Evolutionary conservation across 2,797 vertebrate genomes (phyloP).

Genomic region (Cynodonichthys magdalenae): DNA sequence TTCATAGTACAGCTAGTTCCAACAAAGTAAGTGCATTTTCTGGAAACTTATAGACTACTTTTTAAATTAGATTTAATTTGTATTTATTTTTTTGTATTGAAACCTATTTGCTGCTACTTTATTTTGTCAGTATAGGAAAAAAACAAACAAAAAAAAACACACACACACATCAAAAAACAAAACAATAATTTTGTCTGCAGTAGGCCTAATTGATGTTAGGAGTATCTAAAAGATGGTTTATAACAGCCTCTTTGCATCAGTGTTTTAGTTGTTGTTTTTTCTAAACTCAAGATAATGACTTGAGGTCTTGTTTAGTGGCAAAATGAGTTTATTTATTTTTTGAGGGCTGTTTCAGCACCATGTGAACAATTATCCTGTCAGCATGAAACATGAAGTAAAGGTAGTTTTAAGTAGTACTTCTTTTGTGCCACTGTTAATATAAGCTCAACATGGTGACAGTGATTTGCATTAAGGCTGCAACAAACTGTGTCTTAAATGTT

Average conservation of each 20-base stretch:
- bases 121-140: neutral
- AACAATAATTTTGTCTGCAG: too few relatives aligned
- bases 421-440: neutral
- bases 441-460: neutral
- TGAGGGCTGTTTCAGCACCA: conserved; percentile 7
- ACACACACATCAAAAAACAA: too few relatives aligned
- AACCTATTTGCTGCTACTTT: conserved; percentile 41
- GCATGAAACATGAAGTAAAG: conserved; percentile 8
- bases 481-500: neutral
- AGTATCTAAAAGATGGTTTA: neutral
- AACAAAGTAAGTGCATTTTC: too few relatives aligned
- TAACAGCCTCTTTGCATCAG: neutral
- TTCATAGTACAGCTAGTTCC: too few relatives aligned
- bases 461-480: neutral
- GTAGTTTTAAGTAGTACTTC: neutral
- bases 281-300: neutral
- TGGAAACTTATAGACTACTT: too few relatives aligned
- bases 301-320: conserved; percentile 1
- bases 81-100: neutral
- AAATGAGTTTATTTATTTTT: conserved; percentile 10
- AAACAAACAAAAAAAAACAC: too few relatives aligned
- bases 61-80: too few relatives aligned
- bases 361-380: conserved; percentile 17
- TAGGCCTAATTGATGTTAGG: neutral
- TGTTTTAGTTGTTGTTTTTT: neutral